Base-by-base conservation (phyloP, 37 sponge, comb jelly and placozoan genomes). In the Geodia barretti region DNA sequence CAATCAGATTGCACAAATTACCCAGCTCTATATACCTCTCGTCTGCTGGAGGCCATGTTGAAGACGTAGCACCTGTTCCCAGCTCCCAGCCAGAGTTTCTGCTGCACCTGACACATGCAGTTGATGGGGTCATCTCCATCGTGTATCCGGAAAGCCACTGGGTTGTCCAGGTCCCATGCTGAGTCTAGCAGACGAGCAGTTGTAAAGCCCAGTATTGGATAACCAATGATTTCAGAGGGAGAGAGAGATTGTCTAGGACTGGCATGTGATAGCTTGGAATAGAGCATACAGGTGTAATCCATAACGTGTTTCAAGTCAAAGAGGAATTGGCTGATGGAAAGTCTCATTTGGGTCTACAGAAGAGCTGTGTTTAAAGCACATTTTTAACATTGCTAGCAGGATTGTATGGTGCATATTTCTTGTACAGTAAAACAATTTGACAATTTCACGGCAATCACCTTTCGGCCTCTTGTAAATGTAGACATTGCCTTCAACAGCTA, bases 41-140 rank as follows among this genome's bases (percentile, higher is more conserved):
- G 11, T 41, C 64, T 68, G 65, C 38, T 73, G n/a, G 81, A 80
- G 19, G 65, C 34, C 74, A 87, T 64, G 73, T 84, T 80, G 43
- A 92, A 3, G 38, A 92, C 38, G 60, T 77, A 64, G 62, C 79
- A 80, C 30, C 26, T 5, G 37, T 76, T 80, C 29, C 43, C 37
- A 28, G 60, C 67, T 20, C 88, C 92, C 31, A 87, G 9, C 92
- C 92, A 92, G 29, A 92, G 74, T 34, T 60, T 73, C 4, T 76
- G 79, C 41, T 74, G 62, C 28, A 92, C 92, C 19, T 33, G 32
- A 59, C 92, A 92, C 66, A 76, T 74, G 65, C 85, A 87, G 23
- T 60, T 29, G 41, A 92, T 83, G 61, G 85, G 11, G 0, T 20
- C 64, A 1, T 58, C 19, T 3, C 26, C 28, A 47, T 79, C 31